These are phyloP conservation scores for Melieria picta DNA, from an alignment of 2,888 invertebrate species.

Conservation along the genomic window DNA sequence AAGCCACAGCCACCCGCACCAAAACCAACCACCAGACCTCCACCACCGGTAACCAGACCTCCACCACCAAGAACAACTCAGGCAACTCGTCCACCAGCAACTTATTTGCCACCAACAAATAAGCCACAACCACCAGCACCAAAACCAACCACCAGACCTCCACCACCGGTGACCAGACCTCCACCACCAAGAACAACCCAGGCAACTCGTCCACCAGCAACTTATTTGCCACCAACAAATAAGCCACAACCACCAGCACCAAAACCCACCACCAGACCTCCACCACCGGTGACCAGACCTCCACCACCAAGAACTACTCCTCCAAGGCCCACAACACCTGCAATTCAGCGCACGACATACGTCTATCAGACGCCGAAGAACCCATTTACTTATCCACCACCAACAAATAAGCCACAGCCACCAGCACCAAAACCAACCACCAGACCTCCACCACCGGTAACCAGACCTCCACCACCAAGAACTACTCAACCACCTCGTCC, in stretches of 20 bases:
- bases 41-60: conserved; percentile 41
- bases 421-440: conserved; percentile 39
- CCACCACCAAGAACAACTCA: conserved; percentile 47
- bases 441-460: conserved; percentile 43
- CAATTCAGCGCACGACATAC: conserved; percentile 28
- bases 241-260: conserved; percentile 42
- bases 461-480: conserved; percentile 43
- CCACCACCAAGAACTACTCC: conserved; percentile 27
- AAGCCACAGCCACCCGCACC: conserved; percentile 45
- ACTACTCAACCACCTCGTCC: conserved; percentile 46
- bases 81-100: conserved; percentile 44
- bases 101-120: conserved; percentile 48
- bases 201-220: conserved; percentile 37
- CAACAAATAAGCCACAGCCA: conserved; percentile 48
- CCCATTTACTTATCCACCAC: conserved; percentile 46
- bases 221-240: conserved; percentile 45
- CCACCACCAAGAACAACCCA: not conserved
- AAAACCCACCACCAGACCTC: conserved; percentile 42
- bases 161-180: conserved; percentile 39
- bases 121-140: conserved; percentile 42
- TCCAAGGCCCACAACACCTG: not conserved
- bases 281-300: conserved; percentile 42
- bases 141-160: conserved; percentile 36
- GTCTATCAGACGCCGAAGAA: conserved; percentile 2
- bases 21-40: conserved; percentile 41